Percentiles rank a stretch among this genome's conserved stretches.
phyloP scores from a whole-genome alignment of 2,888 invertebrate species.

The Hirudinaria manillensis region DNA sequence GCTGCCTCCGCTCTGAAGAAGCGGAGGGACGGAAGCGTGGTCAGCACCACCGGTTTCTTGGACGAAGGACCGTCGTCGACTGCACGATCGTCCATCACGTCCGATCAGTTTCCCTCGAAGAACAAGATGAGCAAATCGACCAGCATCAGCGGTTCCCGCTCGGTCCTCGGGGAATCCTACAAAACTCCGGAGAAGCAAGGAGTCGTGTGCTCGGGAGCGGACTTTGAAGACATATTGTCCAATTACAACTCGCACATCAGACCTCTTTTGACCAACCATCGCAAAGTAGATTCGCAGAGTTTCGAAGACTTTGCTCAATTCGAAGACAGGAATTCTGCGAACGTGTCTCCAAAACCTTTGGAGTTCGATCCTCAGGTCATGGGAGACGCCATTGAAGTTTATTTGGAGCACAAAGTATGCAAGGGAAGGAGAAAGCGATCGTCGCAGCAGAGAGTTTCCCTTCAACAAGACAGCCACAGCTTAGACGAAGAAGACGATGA shows the following conservation, averaged over 20 bases:
- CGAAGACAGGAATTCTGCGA: background rate
- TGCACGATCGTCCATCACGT: constrained; percentile 20
- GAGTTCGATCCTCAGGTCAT: constrained; percentile 41
- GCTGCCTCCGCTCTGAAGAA: background rate
- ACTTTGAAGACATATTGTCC: constrained; percentile 13
- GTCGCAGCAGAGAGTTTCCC: background rate
- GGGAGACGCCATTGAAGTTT: constrained; percentile 40
- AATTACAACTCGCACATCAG: constrained; percentile 5
- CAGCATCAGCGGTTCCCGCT: background rate
- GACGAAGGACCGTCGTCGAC: constrained; percentile 14
- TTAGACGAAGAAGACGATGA: constrained; percentile 5
- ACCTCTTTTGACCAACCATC: constrained; percentile 3
- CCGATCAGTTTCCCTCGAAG: constrained; percentile 11
- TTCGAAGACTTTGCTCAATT: background rate
- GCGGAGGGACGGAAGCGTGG: constrained; percentile 17
- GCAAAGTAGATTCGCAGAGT: background rate
- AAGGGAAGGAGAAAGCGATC: constrained; percentile 1
- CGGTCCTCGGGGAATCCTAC: background rate
- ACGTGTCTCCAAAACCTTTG: constrained; percentile 10
- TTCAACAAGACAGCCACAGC: background rate
- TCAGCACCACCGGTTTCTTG: constrained; percentile 12
- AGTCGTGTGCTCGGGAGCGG: constrained; percentile 10
- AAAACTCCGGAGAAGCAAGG: constrained; percentile 14
- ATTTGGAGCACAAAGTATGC: constrained; percentile 35
- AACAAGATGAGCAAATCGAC: constrained; percentile 9